These are phyloP conservation scores for Pimephales promelas DNA, from an alignment of 2,113 vertebrate species.

Conservation along the genomic window DNA sequence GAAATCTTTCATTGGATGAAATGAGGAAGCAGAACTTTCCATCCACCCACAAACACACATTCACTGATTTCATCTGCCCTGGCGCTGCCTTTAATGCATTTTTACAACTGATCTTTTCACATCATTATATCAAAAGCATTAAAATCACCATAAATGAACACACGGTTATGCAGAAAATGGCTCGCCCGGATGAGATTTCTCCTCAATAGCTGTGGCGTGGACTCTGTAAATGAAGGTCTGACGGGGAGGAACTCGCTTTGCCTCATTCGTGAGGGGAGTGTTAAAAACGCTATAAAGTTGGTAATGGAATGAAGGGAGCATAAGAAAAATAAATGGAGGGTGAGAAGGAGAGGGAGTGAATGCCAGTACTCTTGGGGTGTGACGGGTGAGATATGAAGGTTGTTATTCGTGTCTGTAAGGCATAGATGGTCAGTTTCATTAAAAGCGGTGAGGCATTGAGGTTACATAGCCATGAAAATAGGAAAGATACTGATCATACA, in stretches of 20 bases:
- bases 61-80: not conserved
- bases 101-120: not conserved
- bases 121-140: not conserved
- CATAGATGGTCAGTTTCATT: constrained; percentile 23
- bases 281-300: constrained; percentile 39
- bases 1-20: not conserved
- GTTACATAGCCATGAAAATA: constrained; percentile 31
- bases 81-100: not conserved
- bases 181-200: not conserved
- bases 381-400: constrained; percentile 20
- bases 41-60: not conserved
- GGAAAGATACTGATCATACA: constrained; percentile 21
- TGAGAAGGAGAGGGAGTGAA: constrained; percentile 1
- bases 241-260: not conserved
- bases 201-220: not conserved
- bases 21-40: not conserved
- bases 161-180: not conserved
- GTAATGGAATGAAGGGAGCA: constrained; percentile 29
- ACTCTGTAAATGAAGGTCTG: constrained; percentile 15
- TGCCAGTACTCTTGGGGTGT: constrained; percentile 5
- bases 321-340: constrained; percentile 1
- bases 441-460: constrained; percentile 30
- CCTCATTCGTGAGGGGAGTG: constrained; percentile 27
- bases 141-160: not conserved
- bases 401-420: not conserved